Conservation (phyloP, 53 echinoderm and acorn worm genomes). For the Holothuria scabra region DNA sequence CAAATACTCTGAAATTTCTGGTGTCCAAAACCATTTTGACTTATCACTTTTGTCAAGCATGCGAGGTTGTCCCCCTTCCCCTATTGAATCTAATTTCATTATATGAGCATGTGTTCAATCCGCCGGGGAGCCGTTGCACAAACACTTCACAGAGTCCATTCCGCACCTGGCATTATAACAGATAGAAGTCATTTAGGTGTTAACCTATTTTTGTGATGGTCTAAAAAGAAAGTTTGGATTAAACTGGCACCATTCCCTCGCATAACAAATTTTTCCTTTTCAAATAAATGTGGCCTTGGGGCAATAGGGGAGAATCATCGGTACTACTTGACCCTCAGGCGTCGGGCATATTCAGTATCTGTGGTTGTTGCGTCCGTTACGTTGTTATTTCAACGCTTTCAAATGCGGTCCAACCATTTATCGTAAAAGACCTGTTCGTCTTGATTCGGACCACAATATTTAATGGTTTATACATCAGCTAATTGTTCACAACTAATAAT, state of each 20-base stretch:
- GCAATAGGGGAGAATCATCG: neutral
- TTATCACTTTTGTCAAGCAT: no score
- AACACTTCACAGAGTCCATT: neutral
- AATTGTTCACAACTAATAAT: constrained; percentile 17
- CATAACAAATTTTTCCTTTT: constrained; percentile 21
- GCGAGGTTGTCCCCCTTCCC: neutral
- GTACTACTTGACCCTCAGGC: no score
- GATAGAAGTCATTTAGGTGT: constrained; percentile 5
- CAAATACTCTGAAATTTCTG: no score
- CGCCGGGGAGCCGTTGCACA: constrained; percentile 1
- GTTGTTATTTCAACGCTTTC: constrained; percentile 31
- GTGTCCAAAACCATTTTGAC: no score
- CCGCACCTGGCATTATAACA: constrained; percentile 24
- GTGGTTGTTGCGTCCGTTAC: neutral
- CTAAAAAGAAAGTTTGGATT: neutral
- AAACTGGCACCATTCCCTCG: constrained; percentile 27
- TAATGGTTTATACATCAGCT: constrained; percentile 22
- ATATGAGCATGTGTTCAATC: constrained; percentile 13
- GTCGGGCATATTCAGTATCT: no score
- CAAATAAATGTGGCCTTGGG: neutral
- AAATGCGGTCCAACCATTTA: constrained; percentile 1
- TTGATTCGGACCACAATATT: neutral
- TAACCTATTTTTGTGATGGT: constrained; percentile 23
- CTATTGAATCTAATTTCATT: constrained; percentile 37
- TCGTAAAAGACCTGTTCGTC: no score